Evolutionary conservation across 2,797 vertebrate genomes (phyloP), one percentile per base, ranked within the genome.

Genomic region (Columba guinea): DNA sequence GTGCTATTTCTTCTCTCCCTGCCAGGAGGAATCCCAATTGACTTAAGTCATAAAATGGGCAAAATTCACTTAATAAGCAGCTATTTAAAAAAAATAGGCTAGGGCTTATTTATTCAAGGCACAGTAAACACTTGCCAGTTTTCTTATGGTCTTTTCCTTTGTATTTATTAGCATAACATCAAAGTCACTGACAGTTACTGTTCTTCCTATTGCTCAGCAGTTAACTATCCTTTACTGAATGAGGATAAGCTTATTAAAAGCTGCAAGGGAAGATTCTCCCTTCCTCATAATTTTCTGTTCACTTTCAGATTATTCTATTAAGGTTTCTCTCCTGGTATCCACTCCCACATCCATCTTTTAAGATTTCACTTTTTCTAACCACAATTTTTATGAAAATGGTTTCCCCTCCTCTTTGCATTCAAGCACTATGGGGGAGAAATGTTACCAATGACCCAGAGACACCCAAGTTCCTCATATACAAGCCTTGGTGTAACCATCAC

Each of bases 21-120:
- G 62, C 46, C 46, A 41, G 28, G 22, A 88, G 48, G 35, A 90
- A 94, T 85, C 35, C 15, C 39, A 77, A 89, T 89, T 94, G 93
- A 5, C 28, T 81, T 65, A 39, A 94, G 73, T 86, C 73, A 56
- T 93, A 93, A 95, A 93, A 82, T 39, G 20, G 12, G 26, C 16
- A 94, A 88, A 79, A 88, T n/a, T 84, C 58, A 55, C 41, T 84
- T 93, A 90, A 93, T 76, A 91, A 88, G 34, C 30, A 93, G 30
- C 48, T 89, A 71, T 93, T 95, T 86, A n/a, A 80, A 89, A 89
- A 80, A 80, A 65, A 24, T 32, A 84, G 65, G 37, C 26, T 5
- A 2, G 10, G 23, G 7, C 27, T 76, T 90, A 81, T 84, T 91
- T 94, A 86, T 93, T 76, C n/a, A 69, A 84, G 18, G 4, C 35